Conservation (phyloP, 92 coral and sea anemone species). For the Galaxea fascicularis region DNA sequence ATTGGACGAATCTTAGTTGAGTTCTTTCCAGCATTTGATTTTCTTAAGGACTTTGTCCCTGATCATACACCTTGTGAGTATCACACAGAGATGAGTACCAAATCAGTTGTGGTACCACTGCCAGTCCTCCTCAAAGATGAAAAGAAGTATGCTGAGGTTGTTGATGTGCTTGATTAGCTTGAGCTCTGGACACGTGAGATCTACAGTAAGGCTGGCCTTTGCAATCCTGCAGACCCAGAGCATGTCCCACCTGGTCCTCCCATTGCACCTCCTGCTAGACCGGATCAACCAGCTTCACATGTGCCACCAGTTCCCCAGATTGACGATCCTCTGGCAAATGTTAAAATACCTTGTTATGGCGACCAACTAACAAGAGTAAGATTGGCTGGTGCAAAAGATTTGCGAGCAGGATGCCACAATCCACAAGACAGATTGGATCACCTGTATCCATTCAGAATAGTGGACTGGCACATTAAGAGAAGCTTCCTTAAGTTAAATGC, state of each 20-base stretch:
- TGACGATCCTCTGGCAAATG: constrained; percentile 63
- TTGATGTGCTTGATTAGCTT: too few relatives aligned
- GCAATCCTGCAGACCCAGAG: background rate
- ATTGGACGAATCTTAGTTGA: background rate
- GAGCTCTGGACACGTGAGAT: too few relatives aligned
- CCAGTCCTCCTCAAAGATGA: background rate
- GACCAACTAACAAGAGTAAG: constrained; percentile 72
- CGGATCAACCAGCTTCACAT: constrained; percentile 72
- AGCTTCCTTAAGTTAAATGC: constrained; percentile 61
- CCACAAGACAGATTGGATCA: constrained; percentile 70
- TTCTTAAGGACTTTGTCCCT: background rate
- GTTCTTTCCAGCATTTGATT: background rate
- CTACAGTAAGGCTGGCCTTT: too few relatives aligned
- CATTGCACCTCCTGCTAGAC: constrained; percentile 60
- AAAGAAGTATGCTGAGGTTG: too few relatives aligned
- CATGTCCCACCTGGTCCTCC: constrained; percentile 52
- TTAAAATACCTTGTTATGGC: constrained; percentile 74
- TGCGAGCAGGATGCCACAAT: constrained; percentile 65
- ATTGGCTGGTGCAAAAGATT: constrained; percentile 74
- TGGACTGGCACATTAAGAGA: constrained; percentile 75
- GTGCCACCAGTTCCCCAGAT: constrained; percentile 55
- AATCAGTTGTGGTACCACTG: background rate
- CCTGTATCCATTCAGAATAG: constrained; percentile 70
- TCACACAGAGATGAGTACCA: background rate
- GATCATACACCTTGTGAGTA: background rate